Base-by-base conservation (phyloP, 2,888 invertebrate species). In the Morinoia aosen region DNA sequence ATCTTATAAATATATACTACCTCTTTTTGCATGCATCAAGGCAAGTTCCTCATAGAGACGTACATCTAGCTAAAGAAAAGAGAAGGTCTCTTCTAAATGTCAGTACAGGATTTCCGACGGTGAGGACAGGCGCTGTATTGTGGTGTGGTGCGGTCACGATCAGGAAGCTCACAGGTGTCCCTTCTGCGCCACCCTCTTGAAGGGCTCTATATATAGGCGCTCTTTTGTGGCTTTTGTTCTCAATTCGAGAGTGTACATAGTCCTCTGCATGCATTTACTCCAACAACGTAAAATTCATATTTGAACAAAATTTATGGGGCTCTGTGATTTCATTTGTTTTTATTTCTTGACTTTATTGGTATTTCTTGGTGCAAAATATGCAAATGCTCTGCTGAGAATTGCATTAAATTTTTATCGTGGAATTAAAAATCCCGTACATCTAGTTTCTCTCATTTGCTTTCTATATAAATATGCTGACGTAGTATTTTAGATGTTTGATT, bases 71-170 rank as follows among this genome's bases (percentile, higher is more conserved):
- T 33, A 76, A 76, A 76, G 16, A 76, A 76, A 76, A 76, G 76
- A 76, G 61, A 61, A 61, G 76, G 90, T 90, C 90, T 90, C 40
- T 10, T 90, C 40, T 48, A 90, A 90, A 90, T 90, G 90, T 90
- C 90, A 90, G 48, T 48, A 48, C 39, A 48, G 90, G 48, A 90
- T 90, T 90, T 90, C 11, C 48, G 90, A 90, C 40, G 14, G 40
- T 10, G 48, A 90, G 40, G 40, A 90, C 90, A 90, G 90, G 48
- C 90, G 0, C 40, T 76, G 25, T 76, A 33, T 76, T 76, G 76
- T 76, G 33, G 25, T 33, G 16, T 3, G 76, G 33, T 8, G 25
- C 76, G 76, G 76, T 76, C 76, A 76, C 76, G 76, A 76, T 76
- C 76, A 16, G 25, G 33, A 16, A 19, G 33, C 33, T 33, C 25